These are phyloP conservation scores for Motacilla alba DNA, from an alignment of 2,113 vertebrate species.

Conservation along the genomic window DNA sequence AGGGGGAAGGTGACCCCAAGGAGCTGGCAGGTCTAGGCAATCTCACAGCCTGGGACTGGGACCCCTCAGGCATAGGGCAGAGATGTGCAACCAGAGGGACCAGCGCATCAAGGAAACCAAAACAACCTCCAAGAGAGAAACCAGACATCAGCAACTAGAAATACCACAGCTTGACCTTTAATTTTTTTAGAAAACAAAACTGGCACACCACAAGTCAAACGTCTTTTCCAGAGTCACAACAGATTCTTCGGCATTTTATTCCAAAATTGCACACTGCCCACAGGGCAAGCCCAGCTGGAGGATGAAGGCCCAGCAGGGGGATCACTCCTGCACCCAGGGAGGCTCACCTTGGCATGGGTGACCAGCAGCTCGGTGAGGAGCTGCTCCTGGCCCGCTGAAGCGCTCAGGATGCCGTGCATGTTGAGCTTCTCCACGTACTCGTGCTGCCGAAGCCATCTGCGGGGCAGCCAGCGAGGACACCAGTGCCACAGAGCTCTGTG, in stretches of 20 bases:
- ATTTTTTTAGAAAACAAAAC: background rate
- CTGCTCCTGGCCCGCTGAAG: conserved; percentile 79
- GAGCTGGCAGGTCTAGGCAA: background rate
- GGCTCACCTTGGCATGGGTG: conserved; percentile 83
- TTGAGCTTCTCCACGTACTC: conserved; percentile 91
- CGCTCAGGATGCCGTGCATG: conserved; percentile 90
- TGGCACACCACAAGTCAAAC: background rate
- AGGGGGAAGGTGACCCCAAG: background rate
- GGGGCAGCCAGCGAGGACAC: background rate
- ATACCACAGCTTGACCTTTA: background rate
- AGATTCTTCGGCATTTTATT: background rate
- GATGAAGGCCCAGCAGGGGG: background rate
- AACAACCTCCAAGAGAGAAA: background rate
- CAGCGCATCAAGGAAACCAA: fast-evolving
- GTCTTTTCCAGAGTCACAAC: background rate
- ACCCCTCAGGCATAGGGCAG: background rate
- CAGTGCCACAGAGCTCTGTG: background rate
- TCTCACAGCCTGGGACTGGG: background rate
- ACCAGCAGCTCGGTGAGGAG: conserved; percentile 88
- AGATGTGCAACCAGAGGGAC: fast-evolving
- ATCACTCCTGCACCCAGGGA: background rate
- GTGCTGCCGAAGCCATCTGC: conserved; percentile 91
- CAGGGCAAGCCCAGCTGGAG: background rate
- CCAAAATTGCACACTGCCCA: background rate
- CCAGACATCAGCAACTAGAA: background rate